These are phyloP conservation scores for Ladona fulva DNA, from an alignment of 1,140 invertebrate species.

Conservation along the genomic window DNA sequence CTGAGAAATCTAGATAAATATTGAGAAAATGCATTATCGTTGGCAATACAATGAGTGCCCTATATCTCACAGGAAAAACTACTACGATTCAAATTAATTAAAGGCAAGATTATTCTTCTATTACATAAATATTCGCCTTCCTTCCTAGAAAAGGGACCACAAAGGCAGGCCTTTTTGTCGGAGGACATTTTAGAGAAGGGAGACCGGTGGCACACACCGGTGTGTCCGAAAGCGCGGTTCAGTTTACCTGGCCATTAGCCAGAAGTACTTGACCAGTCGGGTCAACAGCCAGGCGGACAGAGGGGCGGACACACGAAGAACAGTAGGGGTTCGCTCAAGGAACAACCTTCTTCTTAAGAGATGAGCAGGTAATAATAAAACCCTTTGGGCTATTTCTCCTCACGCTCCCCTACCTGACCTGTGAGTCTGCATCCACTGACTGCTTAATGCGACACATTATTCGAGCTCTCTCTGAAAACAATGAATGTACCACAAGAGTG, in stretches of 20 bases:
- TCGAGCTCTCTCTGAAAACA: not conserved
- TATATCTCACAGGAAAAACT: too few species aligned
- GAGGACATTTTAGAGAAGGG: not conserved
- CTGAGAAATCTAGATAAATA: too few species aligned
- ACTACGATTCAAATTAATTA: too few species aligned
- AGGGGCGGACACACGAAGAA: not conserved
- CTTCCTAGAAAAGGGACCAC: too few species aligned
- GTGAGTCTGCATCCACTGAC: not conserved
- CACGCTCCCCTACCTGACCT: not conserved
- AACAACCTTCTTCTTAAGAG: not conserved
- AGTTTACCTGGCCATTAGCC: not conserved
- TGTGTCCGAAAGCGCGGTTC: not conserved
- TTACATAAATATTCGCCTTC: too few species aligned
- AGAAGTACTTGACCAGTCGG: not conserved
- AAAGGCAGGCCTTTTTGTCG: not conserved
- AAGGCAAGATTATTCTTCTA: too few species aligned
- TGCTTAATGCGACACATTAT: not conserved
- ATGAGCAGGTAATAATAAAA: conserved; percentile 1
- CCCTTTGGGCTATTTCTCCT: not conserved
- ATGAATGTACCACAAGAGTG: too few species aligned
- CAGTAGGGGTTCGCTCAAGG: too few species aligned
- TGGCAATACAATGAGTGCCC: too few species aligned
- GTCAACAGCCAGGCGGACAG: not conserved
- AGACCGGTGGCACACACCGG: not conserved
- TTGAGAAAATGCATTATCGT: too few species aligned